Base-by-base conservation (phyloP, 1,140 invertebrate genomes). In the Drosophila mayri region DNA sequence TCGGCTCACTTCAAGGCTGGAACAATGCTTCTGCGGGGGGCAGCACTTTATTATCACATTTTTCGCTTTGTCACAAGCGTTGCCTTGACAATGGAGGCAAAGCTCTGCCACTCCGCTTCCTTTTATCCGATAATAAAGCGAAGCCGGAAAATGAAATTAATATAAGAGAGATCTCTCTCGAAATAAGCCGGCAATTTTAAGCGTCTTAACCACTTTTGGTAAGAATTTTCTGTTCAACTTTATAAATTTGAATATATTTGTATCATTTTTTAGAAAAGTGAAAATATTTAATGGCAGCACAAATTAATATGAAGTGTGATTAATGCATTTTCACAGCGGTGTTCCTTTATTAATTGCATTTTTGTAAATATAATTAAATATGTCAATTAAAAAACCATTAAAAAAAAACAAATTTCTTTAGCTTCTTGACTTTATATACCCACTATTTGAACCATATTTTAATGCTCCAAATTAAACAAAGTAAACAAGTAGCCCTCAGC, bases 91-190 rank as follows among this genome's bases (percentile, higher is more conserved):
- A 73, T 60, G 32, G 30, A 43, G 14, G 16, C 30, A n/a, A 37
- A 28, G 66, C 20, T 20, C 16, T n/a, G 11, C 62, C 37, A 62
- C 30, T 46, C 62, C 3, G 47, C 37, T 66, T 50, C 18, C 47
- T 35, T 47, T 67, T 55, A 70, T 70, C 66, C 40, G 50, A 71
- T 72, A 40, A 72, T 72, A 72, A 59, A 72, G 32, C 16, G 22
- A 60, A 73, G 68, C 41, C 52, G 28, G 30, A 43, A 50, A 72
- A 50, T 71, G 41, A 59, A 47, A 72, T 73, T 49, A 72, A 25
- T 73, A 41, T n/a, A 50, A 50, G 9, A 37, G 35, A 73, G 22
- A 46, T 50, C 28, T 12, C 6, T 22, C 37, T 28, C 52, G n/a
- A 28, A 40, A 38, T 25, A 32, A 20, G 11, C 55, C 12, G 16